Base-by-base conservation (phyloP, 2,797 vertebrate genomes). In the Anguilla obscura region DNA sequence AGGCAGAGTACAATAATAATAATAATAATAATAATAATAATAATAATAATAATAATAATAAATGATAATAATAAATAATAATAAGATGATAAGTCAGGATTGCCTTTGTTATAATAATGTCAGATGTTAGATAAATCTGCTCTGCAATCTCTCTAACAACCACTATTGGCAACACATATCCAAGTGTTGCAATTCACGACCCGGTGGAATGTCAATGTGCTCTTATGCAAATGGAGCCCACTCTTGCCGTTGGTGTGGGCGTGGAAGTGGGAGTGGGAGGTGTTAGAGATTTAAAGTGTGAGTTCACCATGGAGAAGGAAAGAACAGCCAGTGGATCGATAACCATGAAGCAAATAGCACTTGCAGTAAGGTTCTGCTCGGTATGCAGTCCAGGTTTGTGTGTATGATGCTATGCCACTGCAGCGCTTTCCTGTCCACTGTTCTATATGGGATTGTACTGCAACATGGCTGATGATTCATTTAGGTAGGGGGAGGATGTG, bases 21-120 rank as follows among this genome's bases (percentile, higher is more conserved):
- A 80, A 48, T 82, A 82, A 82, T 82, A 82, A 82, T 82, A 82
- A 82, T 82, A 82, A 50, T 82, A 50, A 40, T 76, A 71, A 30
- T 33, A 71, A 69, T 71, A 40, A 76, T 74, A 21, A 40, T 21
- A 36, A 40, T 79, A 36, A 16, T 79, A 36, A 40, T 76, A 82
- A 82, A 50, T 82, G n/a, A 21, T 76, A 71, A 30, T 33, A 36
- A 40, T 33, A 18, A 71, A 30, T 33, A 71, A 69, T 71, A 36
- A 40, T 33, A 18, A 76, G 14, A 74, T 36, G 9, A 16, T 36
- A 74, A 74, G 9, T 33, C 69, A 74, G 16, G 6, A 82, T 50
- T 82, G 45, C 40, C 45, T 21, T 50, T 50, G 74, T 40, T 36
- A 79, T 79, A 79, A 79, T 79, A 21, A 24, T n/a, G 76, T 80